Base-by-base conservation (phyloP, 1,140 invertebrate genomes). In the Dendroctonus valens region DNA sequence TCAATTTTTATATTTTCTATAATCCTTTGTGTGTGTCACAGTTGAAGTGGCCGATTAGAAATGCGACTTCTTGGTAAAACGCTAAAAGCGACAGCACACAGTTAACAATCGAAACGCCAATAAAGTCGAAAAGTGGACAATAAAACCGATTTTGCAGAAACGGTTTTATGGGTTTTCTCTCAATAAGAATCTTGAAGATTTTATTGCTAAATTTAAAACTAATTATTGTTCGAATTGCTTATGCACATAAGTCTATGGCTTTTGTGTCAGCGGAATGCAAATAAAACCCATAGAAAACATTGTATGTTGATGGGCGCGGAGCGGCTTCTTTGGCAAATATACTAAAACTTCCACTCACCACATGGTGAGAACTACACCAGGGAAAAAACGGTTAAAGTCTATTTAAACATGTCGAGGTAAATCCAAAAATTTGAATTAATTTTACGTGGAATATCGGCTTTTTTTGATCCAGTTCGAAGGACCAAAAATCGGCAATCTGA, bases 151-250 rank as follows among this genome's bases (percentile, higher is more conserved):
- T 60, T 60, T 60, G 58, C 58, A 60, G 58, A 60, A 60, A 58
- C 58, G 41, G 14, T 39, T 60, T 60, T 60, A 60, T 60, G 40
- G 58, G 58, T 60, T 60, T 60, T 60, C 58, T 60, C 58, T 60
- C 48, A 44, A 60, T 6, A 40, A 38, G 57, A 59, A 59, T 55
- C 26, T 44, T 7, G 7, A 41, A 58, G 14, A 50, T 49, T 60
- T 60, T 60, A 60, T 60, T 50, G 38, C 46, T 49, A 50, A 60
- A 60, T 39, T 60, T 60, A 14, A 59, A 42, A 40, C 8, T 41
- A 26, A n/a, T 26, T 52, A 52, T 52, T 14, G 26, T 26, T 9
- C 50, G n/a, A 40, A 38, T 11, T 39, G 39, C 39, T 39, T 39
- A 40, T 55, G 53, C 53, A 55, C 11, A 55, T 12, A 26, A 26